Evolutionary conservation across 1,140 invertebrate genomes (phyloP), one percentile per base, ranked within the genome.

Genomic region (Bombus affinis): DNA sequence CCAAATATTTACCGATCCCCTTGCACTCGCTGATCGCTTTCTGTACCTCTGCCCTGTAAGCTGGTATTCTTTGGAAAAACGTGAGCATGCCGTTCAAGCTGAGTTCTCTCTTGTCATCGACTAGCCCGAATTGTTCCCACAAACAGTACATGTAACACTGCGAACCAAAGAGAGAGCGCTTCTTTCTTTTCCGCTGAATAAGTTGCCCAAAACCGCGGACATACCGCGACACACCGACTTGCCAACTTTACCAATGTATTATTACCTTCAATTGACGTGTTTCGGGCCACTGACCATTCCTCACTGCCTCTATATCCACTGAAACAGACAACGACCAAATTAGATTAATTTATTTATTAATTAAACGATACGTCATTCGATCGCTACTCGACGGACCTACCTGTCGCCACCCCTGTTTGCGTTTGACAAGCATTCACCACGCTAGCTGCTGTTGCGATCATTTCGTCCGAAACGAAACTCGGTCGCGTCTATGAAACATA

Each of bases 91-190:
- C 93, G 53, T 92, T 92, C 57, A 94, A 85, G 65, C 91, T 94
- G 39, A 94, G 85, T 59, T 94, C 93, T 42, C 90, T 87, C 59
- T 93, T 93, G 13, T 93, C 91, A 65, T 94, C 93, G 18, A 94
- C 89, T n/a, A 94, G 78, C 13, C 93, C 93, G 78, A 94, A 94
- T 93, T 94, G 92, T 82, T 94, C 92, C 93, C 93, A 94, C 0
- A 94, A 88, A 71, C 93, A 94, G 78, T 94, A 94, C 93, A 94
- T 94, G 83, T 94, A 94, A 83, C 93, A 94, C 93, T 94, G 82
- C n/a, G 75, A 79, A 35, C 28, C 18, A 86, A 57, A 70, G 8
- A 66, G 9, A 66, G 47, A 53, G 57, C 10, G 32, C 12, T 47
- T 68, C 25, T 66, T 59, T n/a, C 37, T 25, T 37, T 42, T 71